Percentiles rank a stretch among this genome's conserved stretches.
Evolutionary conservation across 2,113 vertebrate species (phyloP).

Genomic region (Ramphastos sulfuratus): DNA sequence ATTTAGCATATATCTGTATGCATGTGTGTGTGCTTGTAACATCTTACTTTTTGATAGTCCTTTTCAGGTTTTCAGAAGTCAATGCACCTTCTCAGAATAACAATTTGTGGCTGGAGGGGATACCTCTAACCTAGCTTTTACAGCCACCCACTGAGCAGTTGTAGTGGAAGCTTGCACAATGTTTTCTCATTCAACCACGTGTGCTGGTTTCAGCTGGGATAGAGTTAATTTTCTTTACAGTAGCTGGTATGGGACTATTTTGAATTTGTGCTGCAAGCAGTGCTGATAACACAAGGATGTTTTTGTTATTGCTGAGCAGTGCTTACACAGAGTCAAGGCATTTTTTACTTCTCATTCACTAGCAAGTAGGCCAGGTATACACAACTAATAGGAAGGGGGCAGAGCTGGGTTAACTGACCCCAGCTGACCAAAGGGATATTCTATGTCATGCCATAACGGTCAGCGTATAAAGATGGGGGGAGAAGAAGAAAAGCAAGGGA

Average conservation of each 20-base stretch:
- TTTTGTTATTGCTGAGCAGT: neutral
- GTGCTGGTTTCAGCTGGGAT: neutral
- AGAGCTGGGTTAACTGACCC: neutral
- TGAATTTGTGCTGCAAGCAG: neutral
- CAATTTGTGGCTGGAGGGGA: neutral
- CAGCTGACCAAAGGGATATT: neutral
- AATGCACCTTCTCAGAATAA: neutral
- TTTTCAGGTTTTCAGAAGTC: neutral
- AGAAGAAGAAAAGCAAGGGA: neutral
- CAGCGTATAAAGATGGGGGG: neutral
- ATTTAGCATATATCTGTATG: neutral
- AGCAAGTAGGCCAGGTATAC: too few relatives aligned
- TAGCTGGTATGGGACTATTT: neutral
- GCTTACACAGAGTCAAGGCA: neutral
- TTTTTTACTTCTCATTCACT: neutral
- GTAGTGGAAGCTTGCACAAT: neutral
- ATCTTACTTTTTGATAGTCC: neutral
- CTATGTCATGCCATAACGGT: neutral
- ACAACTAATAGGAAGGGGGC: neutral
- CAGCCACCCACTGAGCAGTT: neutral
- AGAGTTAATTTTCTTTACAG: neutral
- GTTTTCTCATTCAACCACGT: neutral
- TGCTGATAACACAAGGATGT: neutral
- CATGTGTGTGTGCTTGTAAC: neutral
- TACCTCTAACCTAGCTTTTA: neutral